Base-by-base conservation (phyloP, 2,113 vertebrate genomes). In the Bagarius yarrelli region DNA sequence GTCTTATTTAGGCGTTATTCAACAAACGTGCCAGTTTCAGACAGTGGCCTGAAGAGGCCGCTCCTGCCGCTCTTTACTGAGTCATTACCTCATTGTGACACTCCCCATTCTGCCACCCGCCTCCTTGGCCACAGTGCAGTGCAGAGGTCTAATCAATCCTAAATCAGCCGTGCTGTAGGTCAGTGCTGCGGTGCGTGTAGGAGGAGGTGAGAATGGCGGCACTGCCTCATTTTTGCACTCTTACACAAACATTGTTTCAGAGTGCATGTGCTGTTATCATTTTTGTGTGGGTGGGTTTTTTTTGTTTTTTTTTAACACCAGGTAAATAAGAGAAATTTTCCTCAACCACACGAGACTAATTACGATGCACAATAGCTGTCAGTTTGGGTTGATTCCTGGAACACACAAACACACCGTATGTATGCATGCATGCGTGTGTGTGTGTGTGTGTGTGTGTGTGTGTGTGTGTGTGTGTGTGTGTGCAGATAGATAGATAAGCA, bases 211-310 rank as follows among this genome's bases (percentile, higher is more conserved):
- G 90, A 91, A 90, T 92, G 81, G 40, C 21, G 91, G 90, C 91
- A 90, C 92, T 90, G 90, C 90, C 90, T 91, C 91, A 60, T 91
- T 87, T 91, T 89, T 91, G 90, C 91, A 90, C 88, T 91, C 91
- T 92, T 91, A 90, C 91, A 92, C 91, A 91, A 93, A 90, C 91
- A 88, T 87, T 85, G 89, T 89, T 84, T 85, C 89, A 92, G 90
- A 93, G 92, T 92, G 90, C 89, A 86, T 89, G 88, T 89, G 91
- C 89, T 91, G 92, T 93, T 94, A 93, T 90, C 92, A 91, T 92
- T 91, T 88, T 73, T 89, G 91, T 89, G 93, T 93, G 91, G 93
- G 93, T 86, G 91, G 88, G 86, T 78, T 89, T 90, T 87, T 88
- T 89, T 87, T 91, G 89, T n/a, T 63, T 64, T 75, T 50, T 63